Conservation (phyloP, 2,113 vertebrate genomes). For the Mus pahari region DNA sequence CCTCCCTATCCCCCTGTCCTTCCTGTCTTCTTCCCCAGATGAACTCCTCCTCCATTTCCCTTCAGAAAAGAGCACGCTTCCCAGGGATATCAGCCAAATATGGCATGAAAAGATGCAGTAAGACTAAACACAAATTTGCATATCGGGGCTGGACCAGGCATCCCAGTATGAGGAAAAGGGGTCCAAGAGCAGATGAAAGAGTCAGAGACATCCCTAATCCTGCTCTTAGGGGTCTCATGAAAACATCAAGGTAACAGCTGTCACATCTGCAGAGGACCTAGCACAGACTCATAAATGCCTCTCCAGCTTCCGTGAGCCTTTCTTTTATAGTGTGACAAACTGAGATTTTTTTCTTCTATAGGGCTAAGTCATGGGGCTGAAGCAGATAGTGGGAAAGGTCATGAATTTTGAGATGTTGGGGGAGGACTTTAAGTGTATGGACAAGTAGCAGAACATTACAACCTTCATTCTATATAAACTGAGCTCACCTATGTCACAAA, state of each 20-base stretch:
- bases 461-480: background rate
- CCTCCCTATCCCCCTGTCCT: background rate
- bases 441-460: slow-evolving; percentile 8
- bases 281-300: background rate
- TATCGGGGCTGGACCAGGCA: background rate
- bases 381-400: background rate
- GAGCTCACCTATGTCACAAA: background rate
- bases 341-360: background rate
- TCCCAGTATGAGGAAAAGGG: background rate
- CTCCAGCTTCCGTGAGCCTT: background rate
- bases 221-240: background rate
- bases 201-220: background rate
- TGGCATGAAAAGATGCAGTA: background rate
- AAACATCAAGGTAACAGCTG: background rate
- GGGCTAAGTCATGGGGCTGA: background rate
- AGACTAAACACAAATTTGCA: background rate
- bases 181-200: background rate
- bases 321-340: background rate
- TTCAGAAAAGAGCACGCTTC: background rate
- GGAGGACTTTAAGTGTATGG: background rate
- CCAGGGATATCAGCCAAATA: background rate
- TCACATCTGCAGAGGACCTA: background rate
- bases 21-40: background rate
- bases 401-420: background rate
- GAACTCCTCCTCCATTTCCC: background rate